Conservation (phyloP, 2,888 invertebrate species). For the Acronicta psi region DNA sequence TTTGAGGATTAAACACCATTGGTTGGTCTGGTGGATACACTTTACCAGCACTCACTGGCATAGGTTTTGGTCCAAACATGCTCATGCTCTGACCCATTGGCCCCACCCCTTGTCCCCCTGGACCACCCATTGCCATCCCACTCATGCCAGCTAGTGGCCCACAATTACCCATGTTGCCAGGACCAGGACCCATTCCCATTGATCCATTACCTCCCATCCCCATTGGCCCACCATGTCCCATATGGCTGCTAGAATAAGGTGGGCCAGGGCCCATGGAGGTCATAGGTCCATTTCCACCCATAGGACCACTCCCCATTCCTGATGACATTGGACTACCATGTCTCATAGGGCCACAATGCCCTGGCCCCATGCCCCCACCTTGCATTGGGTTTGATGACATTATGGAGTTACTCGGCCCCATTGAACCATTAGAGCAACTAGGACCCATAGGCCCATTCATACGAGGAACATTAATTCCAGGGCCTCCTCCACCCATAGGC, state of each 20-base stretch:
- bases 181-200: constrained; percentile 85
- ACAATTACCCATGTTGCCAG: constrained; percentile 86
- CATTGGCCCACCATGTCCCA: constrained; percentile 87
- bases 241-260: constrained; percentile 85
- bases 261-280: constrained; percentile 85
- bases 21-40: constrained; percentile 98
- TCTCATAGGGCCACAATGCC: constrained; percentile 88
- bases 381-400: constrained; percentile 88
- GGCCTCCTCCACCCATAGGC: constrained; percentile 90
- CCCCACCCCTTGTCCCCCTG: constrained; percentile 87
- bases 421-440: constrained; percentile 88
- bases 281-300: constrained; percentile 87
- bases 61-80: constrained; percentile 94
- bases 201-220: constrained; percentile 85
- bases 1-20: constrained; percentile 99
- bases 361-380: constrained; percentile 85
- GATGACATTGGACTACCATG: constrained; percentile 88
- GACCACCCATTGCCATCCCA: constrained; percentile 87
- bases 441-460: constrained; percentile 89
- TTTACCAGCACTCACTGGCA: constrained; percentile 97
- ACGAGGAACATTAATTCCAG: constrained; percentile 87
- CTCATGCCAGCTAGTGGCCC: constrained; percentile 87
- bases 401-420: constrained; percentile 88
- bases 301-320: constrained; percentile 89
- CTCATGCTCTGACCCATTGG: constrained; percentile 90